phyloP scores from a whole-genome alignment of 2,797 vertebrate species.

The Hemitrygon akajei region DNA sequence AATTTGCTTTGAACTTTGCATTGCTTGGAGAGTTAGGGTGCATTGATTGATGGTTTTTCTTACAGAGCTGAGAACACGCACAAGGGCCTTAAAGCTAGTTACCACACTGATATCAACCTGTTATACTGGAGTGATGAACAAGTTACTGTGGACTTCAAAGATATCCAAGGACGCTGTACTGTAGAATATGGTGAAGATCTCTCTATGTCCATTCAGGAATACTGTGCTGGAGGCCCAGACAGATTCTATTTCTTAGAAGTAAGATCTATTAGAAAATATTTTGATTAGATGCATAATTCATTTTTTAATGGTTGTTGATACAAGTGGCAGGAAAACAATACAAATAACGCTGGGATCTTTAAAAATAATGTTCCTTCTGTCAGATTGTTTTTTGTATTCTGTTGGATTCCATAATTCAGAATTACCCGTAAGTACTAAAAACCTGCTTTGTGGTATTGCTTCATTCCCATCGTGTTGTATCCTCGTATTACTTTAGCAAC shows the following conservation, averaged over 20 bases:
- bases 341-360: not conserved
- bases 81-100: conserved; percentile 75
- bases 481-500: not conserved
- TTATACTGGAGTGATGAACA: conserved; percentile 96
- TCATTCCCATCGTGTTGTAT: not conserved
- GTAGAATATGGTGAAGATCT: conserved; percentile 87
- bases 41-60: not conserved
- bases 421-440: too few relatives aligned
- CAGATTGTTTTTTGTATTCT: not conserved
- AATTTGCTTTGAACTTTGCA: not conserved
- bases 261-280: not conserved
- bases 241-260: conserved; percentile 96
- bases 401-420: not conserved
- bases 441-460: not conserved
- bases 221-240: conserved; percentile 68
- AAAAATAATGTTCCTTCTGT: not conserved
- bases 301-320: not conserved
- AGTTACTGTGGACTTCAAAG: conserved; percentile 66
- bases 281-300: not conserved
- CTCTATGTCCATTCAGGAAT: conserved; percentile 73
- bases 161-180: conserved; percentile 75
- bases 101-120: conserved; percentile 88
- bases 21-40: not conserved
- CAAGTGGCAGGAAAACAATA: too few relatives aligned
- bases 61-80: conserved; percentile 91